phyloP scores from a whole-genome alignment of 2,797 vertebrate genomes.

The Falco berigora region DNA sequence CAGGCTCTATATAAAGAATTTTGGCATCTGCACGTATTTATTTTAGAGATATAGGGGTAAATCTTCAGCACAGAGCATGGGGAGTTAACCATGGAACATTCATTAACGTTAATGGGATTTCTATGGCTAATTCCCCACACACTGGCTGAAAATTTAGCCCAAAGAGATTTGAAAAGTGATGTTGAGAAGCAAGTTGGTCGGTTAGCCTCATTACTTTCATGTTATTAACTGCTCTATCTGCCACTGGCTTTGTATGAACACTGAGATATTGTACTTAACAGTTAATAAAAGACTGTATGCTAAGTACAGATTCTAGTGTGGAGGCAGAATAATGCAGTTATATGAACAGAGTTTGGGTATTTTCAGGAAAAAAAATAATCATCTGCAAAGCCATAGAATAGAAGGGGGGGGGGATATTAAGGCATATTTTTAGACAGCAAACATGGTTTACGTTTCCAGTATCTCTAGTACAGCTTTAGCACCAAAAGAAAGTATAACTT shows the following conservation, averaged over 20 bases:
- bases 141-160: slow-evolving; percentile 62
- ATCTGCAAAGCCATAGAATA: background rate
- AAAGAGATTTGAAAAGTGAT: slow-evolving; percentile 63
- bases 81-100: slow-evolving; percentile 56
- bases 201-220: slow-evolving; percentile 47
- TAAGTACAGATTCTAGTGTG: background rate
- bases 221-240: slow-evolving; percentile 55
- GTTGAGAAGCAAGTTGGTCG: slow-evolving; percentile 37
- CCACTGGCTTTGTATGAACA: slow-evolving; percentile 2
- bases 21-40: slow-evolving; percentile 33
- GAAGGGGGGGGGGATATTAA: background rate
- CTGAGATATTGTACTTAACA: slow-evolving; percentile 8
- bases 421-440: background rate
- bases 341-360: background rate
- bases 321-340: background rate
- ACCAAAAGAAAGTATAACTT: background rate
- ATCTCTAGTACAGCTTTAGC: background rate
- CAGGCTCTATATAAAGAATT: slow-evolving; percentile 35
- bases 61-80: slow-evolving; percentile 34
- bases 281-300: background rate
- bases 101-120: slow-evolving; percentile 63
- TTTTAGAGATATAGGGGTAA: slow-evolving; percentile 61
- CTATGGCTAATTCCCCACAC: slow-evolving; percentile 61
- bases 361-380: background rate
- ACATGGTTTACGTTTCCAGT: background rate